Base-by-base conservation (phyloP, 1,140 invertebrate species). In the Zaprionus lachaisei region DNA sequence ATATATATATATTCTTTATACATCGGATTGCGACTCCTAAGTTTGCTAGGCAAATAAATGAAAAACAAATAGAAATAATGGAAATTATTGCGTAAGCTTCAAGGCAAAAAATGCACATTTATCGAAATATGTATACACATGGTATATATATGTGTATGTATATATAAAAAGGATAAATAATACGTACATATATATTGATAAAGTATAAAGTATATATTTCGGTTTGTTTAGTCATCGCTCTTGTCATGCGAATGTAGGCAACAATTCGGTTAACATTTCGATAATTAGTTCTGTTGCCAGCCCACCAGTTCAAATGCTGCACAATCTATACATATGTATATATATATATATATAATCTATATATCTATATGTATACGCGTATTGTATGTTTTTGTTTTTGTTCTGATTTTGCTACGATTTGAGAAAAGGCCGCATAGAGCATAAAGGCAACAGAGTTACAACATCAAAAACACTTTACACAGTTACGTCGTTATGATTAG, bases 391-490 rank as follows among this genome's bases (percentile, higher is more conserved):
- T 68, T 22, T 38, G 9, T 17, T 72, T 83, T 86, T 65, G 70
- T 71, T 75, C 15, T 47, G 78, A 74, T 69, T 81, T 86, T 66
- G 68, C 75, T 89, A 83, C 71, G 66, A 72, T 83, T 83, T 76
- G 79, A 85, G 47, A 82, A 79, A 90, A 90, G 85, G 85, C 85
- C 85, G 86, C 85, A 82, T 85, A 90, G 85, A 90, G 85, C 79
- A 90, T 82, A 72, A 90, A 90, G 85, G 85, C 85, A 90, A 90
- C 85, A 90, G 85, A 90, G 83, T 90, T 90, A 90, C 85, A 90
- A 90, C 85, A 91, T 85, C 85, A 89, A 89, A 72, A 63, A 71
- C 66, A 91, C 70, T 84, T 78, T 78, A 81, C 76, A 85, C 73
- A 80, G 56, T 62, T 69, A 24, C 47, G 47, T 79, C 47, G 47